Percentiles rank a stretch among this genome's conserved stretches.
These are phyloP conservation scores for Ceraclea dissimilis DNA, from an alignment of 2,888 invertebrate species.

Conservation along the genomic window DNA sequence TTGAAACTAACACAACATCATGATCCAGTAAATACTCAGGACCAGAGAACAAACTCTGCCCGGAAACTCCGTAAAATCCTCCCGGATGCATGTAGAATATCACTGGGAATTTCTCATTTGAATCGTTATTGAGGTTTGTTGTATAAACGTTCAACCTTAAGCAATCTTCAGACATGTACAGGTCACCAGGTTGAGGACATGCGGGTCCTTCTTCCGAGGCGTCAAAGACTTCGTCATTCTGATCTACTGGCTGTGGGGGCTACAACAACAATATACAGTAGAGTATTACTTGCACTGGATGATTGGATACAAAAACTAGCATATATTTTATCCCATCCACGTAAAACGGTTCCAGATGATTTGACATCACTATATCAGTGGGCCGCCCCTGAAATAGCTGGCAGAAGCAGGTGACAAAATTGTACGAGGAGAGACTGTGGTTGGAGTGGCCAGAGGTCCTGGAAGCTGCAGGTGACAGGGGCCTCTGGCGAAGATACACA, in stretches of 20 bases:
- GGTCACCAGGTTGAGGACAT: conserved; percentile 6
- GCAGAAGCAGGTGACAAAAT: too few relatives aligned
- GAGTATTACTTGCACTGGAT: too few relatives aligned
- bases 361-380: too few relatives aligned
- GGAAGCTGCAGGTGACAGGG: too few relatives aligned
- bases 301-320: too few relatives aligned
- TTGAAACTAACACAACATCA: conserved; percentile 13
- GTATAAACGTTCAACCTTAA: conserved; percentile 14
- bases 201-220: conserved; percentile 13
- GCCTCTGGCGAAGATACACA: too few relatives aligned
- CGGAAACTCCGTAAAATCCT: conserved; percentile 13
- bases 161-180: conserved; percentile 10
- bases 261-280: conserved; percentile 3
- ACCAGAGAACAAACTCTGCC: conserved; percentile 8
- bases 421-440: too few relatives aligned
- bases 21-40: conserved; percentile 14
- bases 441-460: too few relatives aligned
- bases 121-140: conserved; percentile 1
- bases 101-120: conserved; percentile 8
- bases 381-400: too few relatives aligned
- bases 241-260: conserved; percentile 7
- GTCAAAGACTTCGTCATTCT: conserved; percentile 6
- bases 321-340: too few relatives aligned
- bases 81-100: conserved; percentile 14
- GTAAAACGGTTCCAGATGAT: too few relatives aligned